Conservation (phyloP, 2,888 invertebrate genomes). For the Hemaris fuciformis region DNA sequence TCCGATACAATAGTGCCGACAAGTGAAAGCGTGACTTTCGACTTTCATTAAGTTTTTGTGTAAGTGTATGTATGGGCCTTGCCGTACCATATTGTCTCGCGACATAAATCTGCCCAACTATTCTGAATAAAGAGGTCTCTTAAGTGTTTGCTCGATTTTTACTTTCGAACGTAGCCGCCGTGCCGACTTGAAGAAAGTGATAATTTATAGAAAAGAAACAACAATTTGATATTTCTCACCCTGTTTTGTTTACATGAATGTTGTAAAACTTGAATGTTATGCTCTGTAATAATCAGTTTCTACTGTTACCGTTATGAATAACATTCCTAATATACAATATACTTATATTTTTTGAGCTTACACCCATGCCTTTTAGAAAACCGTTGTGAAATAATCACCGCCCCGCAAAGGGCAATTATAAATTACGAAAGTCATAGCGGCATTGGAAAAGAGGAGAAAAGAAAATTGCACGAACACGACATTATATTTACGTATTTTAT, state of each 20-base stretch:
- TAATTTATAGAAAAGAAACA: conserved; percentile 24
- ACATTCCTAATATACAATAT: no score
- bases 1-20: conserved; percentile 68
- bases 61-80: conserved; percentile 68
- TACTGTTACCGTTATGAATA: no score
- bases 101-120: conserved; percentile 60
- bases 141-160: conserved; percentile 54
- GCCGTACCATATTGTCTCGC: conserved; percentile 74
- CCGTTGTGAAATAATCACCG: no score
- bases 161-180: conserved; percentile 38
- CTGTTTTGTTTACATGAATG: no score
- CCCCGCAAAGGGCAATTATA: no score
- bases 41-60: conserved; percentile 80
- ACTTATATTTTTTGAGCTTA: no score
- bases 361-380: no score
- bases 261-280: no score
- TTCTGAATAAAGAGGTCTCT: conserved; percentile 49
- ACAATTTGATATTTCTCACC: not conserved
- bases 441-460: no score
- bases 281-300: not conserved
- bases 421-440: no score
- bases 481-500: no score
- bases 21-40: conserved; percentile 80
- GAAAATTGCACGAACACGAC: no score
- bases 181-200: conserved; percentile 40